A percentile compares a stretch with the other conserved stretches of the same genome.
Evolutionary conservation across 1,140 invertebrate genomes (phyloP).

Genomic region (Ctenoplectra terminalis): DNA sequence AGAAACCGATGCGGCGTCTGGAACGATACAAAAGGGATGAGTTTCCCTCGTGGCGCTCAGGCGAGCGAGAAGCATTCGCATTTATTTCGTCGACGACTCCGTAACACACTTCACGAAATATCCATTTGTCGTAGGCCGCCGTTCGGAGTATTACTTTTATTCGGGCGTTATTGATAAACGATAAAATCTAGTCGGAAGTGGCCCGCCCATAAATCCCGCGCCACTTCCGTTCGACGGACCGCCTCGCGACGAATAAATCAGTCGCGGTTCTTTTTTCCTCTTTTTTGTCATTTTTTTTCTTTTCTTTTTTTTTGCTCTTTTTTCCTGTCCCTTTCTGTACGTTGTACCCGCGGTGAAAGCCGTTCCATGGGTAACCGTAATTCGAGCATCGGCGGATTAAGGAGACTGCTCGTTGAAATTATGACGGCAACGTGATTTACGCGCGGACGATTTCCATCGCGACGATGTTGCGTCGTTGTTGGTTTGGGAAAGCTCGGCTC

Average conservation of each 20-base stretch:
- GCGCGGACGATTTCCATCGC: background rate
- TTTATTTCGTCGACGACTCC: constrained; percentile 61
- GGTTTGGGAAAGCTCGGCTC: background rate
- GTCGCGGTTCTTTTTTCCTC: constrained; percentile 39
- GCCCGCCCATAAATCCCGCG: constrained; percentile 71
- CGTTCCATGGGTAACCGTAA: constrained; percentile 60
- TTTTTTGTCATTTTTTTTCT: background rate
- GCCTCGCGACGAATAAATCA: constrained; percentile 76
- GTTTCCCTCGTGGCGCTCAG: background rate
- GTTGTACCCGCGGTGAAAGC: constrained; percentile 35
- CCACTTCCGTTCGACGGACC: constrained; percentile 79
- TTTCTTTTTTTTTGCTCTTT: background rate
- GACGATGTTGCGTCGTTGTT: background rate
- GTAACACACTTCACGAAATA: constrained; percentile 69
- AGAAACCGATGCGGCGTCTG: constrained; percentile 51
- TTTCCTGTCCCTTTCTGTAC: background rate
- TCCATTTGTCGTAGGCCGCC: constrained; percentile 65
- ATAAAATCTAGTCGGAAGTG: constrained; percentile 76
- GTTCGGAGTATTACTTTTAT: constrained; percentile 64
- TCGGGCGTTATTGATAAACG: constrained; percentile 77
- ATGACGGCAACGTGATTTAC: constrained; percentile 47
- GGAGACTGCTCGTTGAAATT: constrained; percentile 55
- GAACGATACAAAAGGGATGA: constrained; percentile 32
- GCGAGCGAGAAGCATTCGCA: constrained; percentile 43
- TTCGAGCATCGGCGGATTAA: constrained; percentile 65